phyloP scores from a whole-genome alignment of 2,888 invertebrate genomes.

The Didymodactylos carnosus region DNA sequence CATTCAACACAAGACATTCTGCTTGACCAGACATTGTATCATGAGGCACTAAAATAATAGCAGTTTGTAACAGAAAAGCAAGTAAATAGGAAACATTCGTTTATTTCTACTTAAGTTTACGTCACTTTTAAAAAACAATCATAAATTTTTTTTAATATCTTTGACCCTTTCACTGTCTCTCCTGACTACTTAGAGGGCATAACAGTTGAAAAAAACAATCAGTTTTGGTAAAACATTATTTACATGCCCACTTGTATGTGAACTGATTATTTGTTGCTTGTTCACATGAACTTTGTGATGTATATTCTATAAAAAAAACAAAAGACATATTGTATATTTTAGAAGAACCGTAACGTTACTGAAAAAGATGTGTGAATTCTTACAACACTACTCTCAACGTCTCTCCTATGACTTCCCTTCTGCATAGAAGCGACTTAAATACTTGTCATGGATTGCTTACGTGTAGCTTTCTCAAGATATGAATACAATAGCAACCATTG shows the following conservation, averaged over 20 bases:
- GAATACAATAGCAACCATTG: slow-evolving; percentile 25
- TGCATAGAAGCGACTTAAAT: too few relatives aligned
- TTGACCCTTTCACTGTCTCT: too few relatives aligned
- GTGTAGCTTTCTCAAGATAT: slow-evolving; percentile 29
- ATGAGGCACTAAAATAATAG: slow-evolving; percentile 25
- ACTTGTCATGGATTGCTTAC: slow-evolving; percentile 16
- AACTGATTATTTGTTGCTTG: slow-evolving; percentile 16
- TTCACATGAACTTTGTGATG: slow-evolving; percentile 20
- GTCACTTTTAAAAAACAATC: slow-evolving; percentile 21
- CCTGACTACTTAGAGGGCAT: too few relatives aligned
- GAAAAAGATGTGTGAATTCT: too few relatives aligned
- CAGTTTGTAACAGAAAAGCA: slow-evolving; percentile 25
- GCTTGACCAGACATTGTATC: slow-evolving; percentile 10
- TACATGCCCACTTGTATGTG: slow-evolving; percentile 27
- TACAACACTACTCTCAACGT: too few relatives aligned
- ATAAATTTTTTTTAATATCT: too few relatives aligned
- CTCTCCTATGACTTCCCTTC: not conserved
- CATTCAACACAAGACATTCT: slow-evolving; percentile 28
- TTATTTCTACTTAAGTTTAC: slow-evolving; percentile 18
- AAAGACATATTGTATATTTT: not conserved
- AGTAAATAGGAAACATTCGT: slow-evolving; percentile 24
- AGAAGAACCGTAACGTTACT: too few relatives aligned
- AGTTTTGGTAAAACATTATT: too few relatives aligned
- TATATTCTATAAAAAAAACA: slow-evolving; percentile 19
- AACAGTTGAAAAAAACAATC: too few relatives aligned